Evolutionary conservation across 2,888 invertebrate species (phyloP).

Genomic region (Venusia cambrica): DNA sequence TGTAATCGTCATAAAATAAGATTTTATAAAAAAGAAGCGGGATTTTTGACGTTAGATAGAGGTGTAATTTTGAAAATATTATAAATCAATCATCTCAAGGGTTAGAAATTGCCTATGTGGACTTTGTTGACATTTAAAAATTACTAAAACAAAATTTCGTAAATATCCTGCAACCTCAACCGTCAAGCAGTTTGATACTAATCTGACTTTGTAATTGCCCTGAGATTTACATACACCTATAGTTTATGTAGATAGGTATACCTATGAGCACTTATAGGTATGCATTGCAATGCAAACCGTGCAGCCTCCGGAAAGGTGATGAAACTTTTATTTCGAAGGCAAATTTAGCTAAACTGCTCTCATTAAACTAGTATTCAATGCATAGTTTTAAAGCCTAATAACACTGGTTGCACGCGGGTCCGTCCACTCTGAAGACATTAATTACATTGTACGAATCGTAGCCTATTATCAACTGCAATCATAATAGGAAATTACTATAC

Average conservation of each 20-base stretch:
- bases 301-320: conserved; percentile 32
- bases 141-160: conserved; percentile 32
- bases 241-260: conserved; percentile 16
- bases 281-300: conserved; percentile 18
- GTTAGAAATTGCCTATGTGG: background rate
- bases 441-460: conserved; percentile 29
- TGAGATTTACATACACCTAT: conserved; percentile 32
- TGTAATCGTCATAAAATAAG: no score
- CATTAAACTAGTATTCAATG: conserved; percentile 36
- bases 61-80: no score
- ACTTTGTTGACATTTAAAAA: conserved; percentile 5
- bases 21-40: no score
- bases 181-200: conserved; percentile 30
- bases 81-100: no score
- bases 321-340: conserved; percentile 40
- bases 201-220: conserved; percentile 39
- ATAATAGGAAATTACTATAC: conserved; percentile 25
- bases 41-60: no score
- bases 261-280: conserved; percentile 18
- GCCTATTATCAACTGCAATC: conserved; percentile 24
- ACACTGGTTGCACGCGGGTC: conserved; percentile 24
- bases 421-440: conserved; percentile 31
- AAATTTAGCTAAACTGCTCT: conserved; percentile 42
- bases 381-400: conserved; percentile 31
- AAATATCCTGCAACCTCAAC: conserved; percentile 35